Base-by-base conservation (phyloP, 2,888 invertebrate species). In the Melanchra persicariae region DNA sequence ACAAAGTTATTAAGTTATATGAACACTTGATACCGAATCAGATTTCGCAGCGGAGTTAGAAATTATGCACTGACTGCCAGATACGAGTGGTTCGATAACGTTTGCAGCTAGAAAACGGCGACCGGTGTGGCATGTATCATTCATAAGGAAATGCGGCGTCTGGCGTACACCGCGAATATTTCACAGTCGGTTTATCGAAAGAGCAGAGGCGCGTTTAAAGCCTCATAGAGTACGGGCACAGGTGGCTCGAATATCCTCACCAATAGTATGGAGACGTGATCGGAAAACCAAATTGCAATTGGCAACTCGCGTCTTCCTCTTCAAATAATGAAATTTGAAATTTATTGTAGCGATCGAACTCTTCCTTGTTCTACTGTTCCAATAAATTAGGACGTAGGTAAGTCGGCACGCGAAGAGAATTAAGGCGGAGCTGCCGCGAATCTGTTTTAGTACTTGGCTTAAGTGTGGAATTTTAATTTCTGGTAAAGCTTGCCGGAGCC, bases 301-400 rank as follows among this genome's bases (percentile, higher is more conserved):
- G 93, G 91, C 92, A 93, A 92, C 92, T 93, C 91, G 93, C 92
- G 93, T 93, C 93, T 93, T 94, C 93, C 94, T 95, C 91, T 93
- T 94, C 94, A 94, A 94, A 94, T 94, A 94, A 95, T 94, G 93
- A 94, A 94, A 94, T 95, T 94, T 94, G 91, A 94, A 95, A 94
- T 95, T 94, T 95, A 95, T 94, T 94, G 93, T 92, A 87, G 89
- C 93, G 91, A 93, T 94, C 91, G 90, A 92, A 91, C 83, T 88
- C 85, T 87, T 85, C 87, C 85, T 87, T 89, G 92, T 90, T 92
- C 91, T 81, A 87, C 89, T 92, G 88, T 90, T 89, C 91, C 90
- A 91, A 93, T 93, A 93, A 93, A 92, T 93, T 93, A 92, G 90
- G 84, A 84, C 86, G 88, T 84, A 89, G 87, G 88, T 90, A 91